Evolutionary conservation across 2,113 vertebrate species (phyloP), one percentile per base, ranked within the genome.

Genomic region (Clarias magur): DNA sequence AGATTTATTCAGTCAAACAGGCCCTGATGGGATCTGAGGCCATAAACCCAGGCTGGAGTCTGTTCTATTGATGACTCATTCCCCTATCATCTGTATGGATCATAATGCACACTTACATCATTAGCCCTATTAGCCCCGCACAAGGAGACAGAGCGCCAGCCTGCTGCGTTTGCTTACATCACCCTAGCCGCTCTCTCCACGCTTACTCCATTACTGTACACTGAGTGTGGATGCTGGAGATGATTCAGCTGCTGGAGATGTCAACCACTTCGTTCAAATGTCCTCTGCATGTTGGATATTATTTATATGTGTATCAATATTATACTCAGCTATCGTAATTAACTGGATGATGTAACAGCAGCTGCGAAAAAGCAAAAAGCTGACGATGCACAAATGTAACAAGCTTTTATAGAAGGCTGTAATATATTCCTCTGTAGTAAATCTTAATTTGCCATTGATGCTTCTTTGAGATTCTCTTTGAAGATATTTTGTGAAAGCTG

Each of bases 41-140:
- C 84, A 86, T 87, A 86, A 87, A 89, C 70, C 63, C 53, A 59
- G 65, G 76, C 84, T 83, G 86, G 90, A 86, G 82, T 86, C 85
- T 88, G 86, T 85, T 80, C 84, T 86, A 42, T 70, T 78, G 84
- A 88, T 92, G 89, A 90, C 84, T 90, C 90, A 92, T 89, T 85
- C 80, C 10, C 59, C 62, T 91, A 79, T 91, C 85, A 86, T 89
- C 86, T 73, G 80, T 87, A 84, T 81, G 83, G 85, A 91, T 88
- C 90, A 82, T 89, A 80, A 85, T 85, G 83, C 84, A 87, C 67
- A 57, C 75, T 87, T 89, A 88, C 89, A 85, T 91, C 85, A 80
- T 88, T 88, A 90, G 80, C 57, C 80, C 84, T 90, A 88, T 90
- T 88, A 90, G 80, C 65, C 57, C 85, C 80, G 59, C 73, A 25